A percentile compares a stretch with the other conserved stretches of the same genome.
Conservation (phyloP, 2,888 invertebrate species). For the Spisula solida region DNA sequence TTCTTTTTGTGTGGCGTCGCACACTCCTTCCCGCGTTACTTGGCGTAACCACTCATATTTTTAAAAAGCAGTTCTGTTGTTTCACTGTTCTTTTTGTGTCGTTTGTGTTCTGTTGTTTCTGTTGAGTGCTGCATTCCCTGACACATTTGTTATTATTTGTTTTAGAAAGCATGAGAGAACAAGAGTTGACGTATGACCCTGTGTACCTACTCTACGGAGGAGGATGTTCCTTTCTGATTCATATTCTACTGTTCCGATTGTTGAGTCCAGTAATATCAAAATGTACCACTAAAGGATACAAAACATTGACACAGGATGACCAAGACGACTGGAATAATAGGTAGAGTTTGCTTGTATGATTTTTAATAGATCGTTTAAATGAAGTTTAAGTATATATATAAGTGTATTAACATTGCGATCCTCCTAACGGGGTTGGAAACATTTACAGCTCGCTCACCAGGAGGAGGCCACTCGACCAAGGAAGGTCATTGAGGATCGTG, state of each 20-base stretch:
- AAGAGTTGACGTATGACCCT: constrained; percentile 47
- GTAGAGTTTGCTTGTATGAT: constrained; percentile 28
- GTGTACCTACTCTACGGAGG: constrained; percentile 49
- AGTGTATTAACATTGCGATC: no score
- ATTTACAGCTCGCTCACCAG: no score
- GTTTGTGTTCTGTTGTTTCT: no score
- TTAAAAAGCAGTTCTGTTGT: no score
- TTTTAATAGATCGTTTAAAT: background rate
- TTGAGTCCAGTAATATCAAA: constrained; percentile 57
- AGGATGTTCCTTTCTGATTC: constrained; percentile 36
- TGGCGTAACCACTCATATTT: no score
- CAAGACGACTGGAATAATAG: constrained; percentile 65
- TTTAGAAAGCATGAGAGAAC: constrained; percentile 36
- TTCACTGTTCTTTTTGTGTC: no score
- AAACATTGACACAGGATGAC: constrained; percentile 21
- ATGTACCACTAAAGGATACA: constrained; percentile 41
- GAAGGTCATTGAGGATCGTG: no score
- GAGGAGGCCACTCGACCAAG: no score
- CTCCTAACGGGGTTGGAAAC: no score
- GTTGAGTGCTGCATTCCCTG: no score
- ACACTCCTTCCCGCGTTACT: no score
- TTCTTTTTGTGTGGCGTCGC: no score
- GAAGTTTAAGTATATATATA: background rate
- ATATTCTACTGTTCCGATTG: constrained; percentile 51
- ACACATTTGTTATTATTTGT: background rate